Conservation (phyloP, 2,113 vertebrate genomes). For the Oncorhynchus nerka region DNA sequence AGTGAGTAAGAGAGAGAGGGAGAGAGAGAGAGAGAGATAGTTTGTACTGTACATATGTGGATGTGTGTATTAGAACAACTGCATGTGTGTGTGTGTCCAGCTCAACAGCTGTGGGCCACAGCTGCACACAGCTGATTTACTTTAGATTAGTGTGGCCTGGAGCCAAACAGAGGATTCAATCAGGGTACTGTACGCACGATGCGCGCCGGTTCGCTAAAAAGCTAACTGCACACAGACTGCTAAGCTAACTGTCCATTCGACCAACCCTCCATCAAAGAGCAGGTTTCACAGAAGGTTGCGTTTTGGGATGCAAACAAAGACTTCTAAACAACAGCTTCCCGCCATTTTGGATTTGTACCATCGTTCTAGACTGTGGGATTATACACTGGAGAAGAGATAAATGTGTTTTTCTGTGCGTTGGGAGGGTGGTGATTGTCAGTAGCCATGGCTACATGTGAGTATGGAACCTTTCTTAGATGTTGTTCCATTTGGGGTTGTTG, state of each 20-base stretch:
- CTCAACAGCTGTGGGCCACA: constrained; percentile 59
- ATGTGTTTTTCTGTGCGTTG: constrained; percentile 43
- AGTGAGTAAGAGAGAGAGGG: too few relatives aligned
- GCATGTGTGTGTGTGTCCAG: constrained; percentile 29
- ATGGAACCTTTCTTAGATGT: constrained; percentile 19
- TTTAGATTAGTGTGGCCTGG: constrained; percentile 69
- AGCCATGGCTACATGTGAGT: constrained; percentile 70
- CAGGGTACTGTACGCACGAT: constrained; percentile 44
- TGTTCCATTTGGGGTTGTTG: too few relatives aligned
- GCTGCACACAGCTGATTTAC: constrained; percentile 63
- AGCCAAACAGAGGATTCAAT: constrained; percentile 63
- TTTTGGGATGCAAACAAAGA: constrained; percentile 11
- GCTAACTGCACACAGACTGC: constrained; percentile 48
- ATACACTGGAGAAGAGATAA: constrained; percentile 53
- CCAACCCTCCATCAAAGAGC: constrained; percentile 16
- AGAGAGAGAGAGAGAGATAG: too few relatives aligned
- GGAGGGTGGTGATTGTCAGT: constrained; percentile 43
- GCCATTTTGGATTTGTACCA: constrained; percentile 40
- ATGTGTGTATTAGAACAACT: too few relatives aligned
- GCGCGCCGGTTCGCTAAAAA: constrained; percentile 31
- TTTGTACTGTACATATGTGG: too few relatives aligned
- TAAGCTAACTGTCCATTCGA: constrained; percentile 6
- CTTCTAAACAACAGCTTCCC: neutral
- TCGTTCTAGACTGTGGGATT: constrained; percentile 48
- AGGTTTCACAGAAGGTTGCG: constrained; percentile 12